These are phyloP conservation scores for Erpetoichthys calabaricus DNA, from an alignment of 2,797 vertebrate species.

Conservation along the genomic window DNA sequence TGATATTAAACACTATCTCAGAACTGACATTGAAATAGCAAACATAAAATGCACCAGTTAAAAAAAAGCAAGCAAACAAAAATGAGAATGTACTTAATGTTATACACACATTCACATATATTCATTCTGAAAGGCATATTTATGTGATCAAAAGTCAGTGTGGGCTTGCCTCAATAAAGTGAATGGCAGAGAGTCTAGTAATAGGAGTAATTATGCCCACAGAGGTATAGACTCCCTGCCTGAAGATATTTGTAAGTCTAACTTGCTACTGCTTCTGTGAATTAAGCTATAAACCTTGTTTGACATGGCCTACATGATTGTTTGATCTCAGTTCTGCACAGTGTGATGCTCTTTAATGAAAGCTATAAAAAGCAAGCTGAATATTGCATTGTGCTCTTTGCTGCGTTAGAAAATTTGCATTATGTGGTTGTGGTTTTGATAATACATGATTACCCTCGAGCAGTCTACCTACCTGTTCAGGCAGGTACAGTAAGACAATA, in stretches of 20 bases:
- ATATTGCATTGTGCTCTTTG: neutral
- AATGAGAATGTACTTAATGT: too few species aligned
- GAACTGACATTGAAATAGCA: too few species aligned
- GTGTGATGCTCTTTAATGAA: neutral
- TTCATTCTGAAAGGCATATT: too few species aligned
- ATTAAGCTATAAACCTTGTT: conserved; percentile 47
- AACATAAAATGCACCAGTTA: too few species aligned
- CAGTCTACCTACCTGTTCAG: conserved; percentile 50
- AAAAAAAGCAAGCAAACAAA: too few species aligned
- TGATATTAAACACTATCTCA: too few species aligned
- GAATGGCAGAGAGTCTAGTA: conserved; percentile 49
- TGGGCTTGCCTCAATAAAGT: conserved; percentile 19
- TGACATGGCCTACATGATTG: conserved; percentile 37
- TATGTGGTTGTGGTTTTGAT: conserved; percentile 31
- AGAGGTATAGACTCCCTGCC: conserved; percentile 31
- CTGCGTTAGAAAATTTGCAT: conserved; percentile 17
- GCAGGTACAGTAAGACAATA: conserved; percentile 39
- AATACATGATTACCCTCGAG: conserved; percentile 40
- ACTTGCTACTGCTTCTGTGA: conserved; percentile 34
- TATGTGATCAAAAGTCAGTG: too few species aligned
- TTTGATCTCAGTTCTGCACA: conserved; percentile 22
- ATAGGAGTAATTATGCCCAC: conserved; percentile 52
- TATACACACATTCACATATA: too few species aligned
- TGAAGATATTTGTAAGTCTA: conserved; percentile 16
- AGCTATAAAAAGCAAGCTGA: too few species aligned